Percentiles rank a stretch among this genome's conserved stretches.
Evolutionary conservation across 2,888 invertebrate species (phyloP).

Genomic region (Sturmia bella): DNA sequence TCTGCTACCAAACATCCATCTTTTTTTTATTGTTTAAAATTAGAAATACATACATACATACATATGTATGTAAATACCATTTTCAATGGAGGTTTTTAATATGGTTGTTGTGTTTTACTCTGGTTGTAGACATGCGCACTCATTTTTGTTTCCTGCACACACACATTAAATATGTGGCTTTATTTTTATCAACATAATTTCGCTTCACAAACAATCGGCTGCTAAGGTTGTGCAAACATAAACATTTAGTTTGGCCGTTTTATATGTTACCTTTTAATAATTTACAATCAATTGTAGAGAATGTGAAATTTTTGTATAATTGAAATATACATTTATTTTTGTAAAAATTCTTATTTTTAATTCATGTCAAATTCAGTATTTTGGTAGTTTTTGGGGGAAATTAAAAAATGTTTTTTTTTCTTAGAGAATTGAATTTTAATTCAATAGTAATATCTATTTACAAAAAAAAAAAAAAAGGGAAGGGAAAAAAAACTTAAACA

Average conservation of each 20-base stretch:
- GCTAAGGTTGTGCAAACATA: neutral
- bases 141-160: conserved; percentile 1
- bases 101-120: conserved; percentile 28
- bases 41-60: too few species aligned
- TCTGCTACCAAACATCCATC: conserved; percentile 12
- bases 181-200: conserved; percentile 42
- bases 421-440: conserved; percentile 31
- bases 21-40: neutral
- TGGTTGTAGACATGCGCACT: conserved; percentile 52
- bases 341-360: neutral
- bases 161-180: conserved; percentile 20
- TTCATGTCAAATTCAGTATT: too few species aligned
- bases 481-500: conserved; percentile 36
- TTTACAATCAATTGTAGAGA: too few species aligned
- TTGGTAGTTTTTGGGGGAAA: neutral
- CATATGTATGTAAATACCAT: neutral
- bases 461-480: conserved; percentile 1
- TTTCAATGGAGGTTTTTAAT: neutral
- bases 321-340: too few species aligned
- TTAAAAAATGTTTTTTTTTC: conserved; percentile 25
- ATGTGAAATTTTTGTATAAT: too few species aligned
- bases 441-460: conserved; percentile 3
- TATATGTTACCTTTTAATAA: neutral
- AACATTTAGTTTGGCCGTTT: neutral
- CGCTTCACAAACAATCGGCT: neutral